Evolutionary conservation across 2,888 invertebrate genomes (phyloP), one percentile per base, ranked within the genome.

Genomic region (Volucella bombylans): DNA sequence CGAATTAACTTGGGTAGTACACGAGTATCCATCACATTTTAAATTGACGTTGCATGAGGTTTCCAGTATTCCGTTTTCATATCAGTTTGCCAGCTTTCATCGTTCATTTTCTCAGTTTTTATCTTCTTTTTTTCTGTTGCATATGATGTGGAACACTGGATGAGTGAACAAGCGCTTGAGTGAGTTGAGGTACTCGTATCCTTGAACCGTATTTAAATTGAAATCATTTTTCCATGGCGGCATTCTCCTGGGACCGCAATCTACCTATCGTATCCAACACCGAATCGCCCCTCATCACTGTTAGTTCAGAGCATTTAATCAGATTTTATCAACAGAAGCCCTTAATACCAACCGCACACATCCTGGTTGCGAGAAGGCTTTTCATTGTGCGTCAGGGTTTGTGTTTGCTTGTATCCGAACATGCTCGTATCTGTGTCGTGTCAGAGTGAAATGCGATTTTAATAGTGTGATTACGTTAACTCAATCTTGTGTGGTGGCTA

Each of bases 241-340:
- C 6, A 6, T 31, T 23, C 57, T 52, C 23, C 11, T 2, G 8
- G 8, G 1, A n/a, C 0, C 31, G 11, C 31, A 31, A 31, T 6
- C 31, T 31, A 31, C 31, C 31, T 31, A 31, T 31, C 31, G 31
- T 31, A 31, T 6, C 31, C 31, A 31, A 6, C 6, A 31, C 57
- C 38, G 39, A 11, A 12, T 41, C 14, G 23, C 18, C 38, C 11
- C 59, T 59, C 57, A 31, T 47, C 61, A 31, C 64, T 69, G 69
- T 76, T 61, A 69, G 41, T 61, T 54, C 41, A 47, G 38, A 57
- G 65, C 69, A 74, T 81, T 85, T 85, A 80, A 81, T 80, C 81
- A 76, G 81, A 81, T 85, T 85, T 71, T 81, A 85, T 71, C 82
- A 68, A 47, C 62, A 73, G 41, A 79, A 83, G 74, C 83, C 83